Evolutionary conservation across 2,888 invertebrate species (phyloP), one percentile per base, ranked within the genome.

Genomic region (Eristalis intricaria): DNA sequence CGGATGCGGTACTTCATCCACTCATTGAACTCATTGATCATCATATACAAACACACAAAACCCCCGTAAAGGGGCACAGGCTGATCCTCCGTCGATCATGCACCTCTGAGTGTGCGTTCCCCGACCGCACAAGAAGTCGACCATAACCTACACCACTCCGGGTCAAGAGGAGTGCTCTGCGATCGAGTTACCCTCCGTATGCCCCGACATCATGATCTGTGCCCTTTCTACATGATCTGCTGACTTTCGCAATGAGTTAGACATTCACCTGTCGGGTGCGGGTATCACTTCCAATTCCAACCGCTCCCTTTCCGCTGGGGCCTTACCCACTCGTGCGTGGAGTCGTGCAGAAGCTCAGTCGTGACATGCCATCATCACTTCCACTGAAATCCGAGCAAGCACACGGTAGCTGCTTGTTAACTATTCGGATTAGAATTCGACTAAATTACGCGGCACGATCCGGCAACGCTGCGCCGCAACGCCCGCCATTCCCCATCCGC

Each of bases 241-340:
- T 50, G 8, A 19, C n/a, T 50, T 50, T 50, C 19, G 50, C 50
- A 50, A 19, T 7, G n/a, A 50, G 50, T 50, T 50, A 50, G 50
- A 19, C 50, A 19, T 50, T 50, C 50, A 50, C 50, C 50, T 50
- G 50, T 19, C 8, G 50, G 19, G 50, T 50, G 50, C 8, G 7
- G 50, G 50, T 50, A n/a, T 19, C 50, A n/a, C 43, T 43, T 43
- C 40, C 4, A 50, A 50, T 7, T 0, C 19, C 50, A 19, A 69
- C 74, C 80, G 74, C 80, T 81, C 80, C 80, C 56, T 81, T 74
- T 81, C 80, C 80, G 80, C 74, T 80, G 63, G 68, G 63, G 43
- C 43, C 38, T 38, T 40, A 29, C 56, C 58, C 29, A 74, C 38
- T 69, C 63, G 61, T 68, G 63, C 68, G 56, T 74, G 74, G 43